Percentiles rank a stretch among this genome's conserved stretches.
Evolutionary conservation across 2,888 invertebrate genomes (phyloP).

Genomic region (Oligia strigilis): DNA sequence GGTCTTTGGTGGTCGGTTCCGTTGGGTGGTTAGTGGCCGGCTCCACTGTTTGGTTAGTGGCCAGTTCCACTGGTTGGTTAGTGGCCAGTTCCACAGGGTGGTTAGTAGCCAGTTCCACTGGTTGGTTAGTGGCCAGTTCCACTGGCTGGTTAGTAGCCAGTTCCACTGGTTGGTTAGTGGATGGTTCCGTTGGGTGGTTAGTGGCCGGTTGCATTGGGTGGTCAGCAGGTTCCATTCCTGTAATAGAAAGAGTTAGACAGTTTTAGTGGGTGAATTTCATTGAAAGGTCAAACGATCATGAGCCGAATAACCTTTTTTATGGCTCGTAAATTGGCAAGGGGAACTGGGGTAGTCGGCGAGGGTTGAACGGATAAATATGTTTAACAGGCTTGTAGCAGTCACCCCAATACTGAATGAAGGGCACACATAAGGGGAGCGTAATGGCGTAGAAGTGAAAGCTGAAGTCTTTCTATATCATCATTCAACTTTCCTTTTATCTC

Average conservation of each 20-base stretch:
- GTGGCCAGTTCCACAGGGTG: no score
- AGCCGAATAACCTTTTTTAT: not conserved
- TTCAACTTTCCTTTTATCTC: not conserved
- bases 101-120: not conserved
- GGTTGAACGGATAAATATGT: not conserved
- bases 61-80: no score
- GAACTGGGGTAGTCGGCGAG: not conserved
- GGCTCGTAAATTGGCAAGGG: not conserved
- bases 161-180: not conserved
- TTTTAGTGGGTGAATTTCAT: slow-evolving; percentile 8
- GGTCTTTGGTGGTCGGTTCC: no score
- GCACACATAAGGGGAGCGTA: not conserved
- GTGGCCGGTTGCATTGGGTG: no score
- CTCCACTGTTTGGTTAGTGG: no score
- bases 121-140: no score
- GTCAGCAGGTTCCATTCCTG: slow-evolving; percentile 19
- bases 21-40: no score
- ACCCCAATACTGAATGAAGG: not conserved
- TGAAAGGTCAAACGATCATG: not conserved
- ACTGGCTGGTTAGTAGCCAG: no score
- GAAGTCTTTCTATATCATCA: not conserved
- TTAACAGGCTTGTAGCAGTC: not conserved
- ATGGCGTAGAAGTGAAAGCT: not conserved
- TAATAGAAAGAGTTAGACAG: slow-evolving; percentile 7
- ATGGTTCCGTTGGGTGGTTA: no score